phyloP scores from a whole-genome alignment of 2,113 vertebrate genomes.

The Propithecus coquereli region DNA sequence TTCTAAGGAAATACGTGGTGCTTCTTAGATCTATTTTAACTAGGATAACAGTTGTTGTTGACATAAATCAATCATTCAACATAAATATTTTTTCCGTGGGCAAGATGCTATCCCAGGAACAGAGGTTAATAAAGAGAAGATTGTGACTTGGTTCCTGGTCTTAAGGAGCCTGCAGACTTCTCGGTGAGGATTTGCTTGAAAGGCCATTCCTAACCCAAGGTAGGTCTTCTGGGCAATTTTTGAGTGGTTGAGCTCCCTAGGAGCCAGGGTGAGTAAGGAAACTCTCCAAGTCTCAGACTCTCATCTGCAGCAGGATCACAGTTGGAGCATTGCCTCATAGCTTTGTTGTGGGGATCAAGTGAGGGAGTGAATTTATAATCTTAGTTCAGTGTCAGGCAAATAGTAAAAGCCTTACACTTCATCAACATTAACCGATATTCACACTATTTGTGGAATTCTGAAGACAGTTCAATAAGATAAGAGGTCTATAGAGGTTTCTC shows the following conservation, averaged over 20 bases:
- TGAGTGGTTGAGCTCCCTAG: background rate
- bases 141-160: background rate
- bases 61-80: background rate
- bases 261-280: background rate
- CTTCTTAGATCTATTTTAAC: conserved; percentile 10
- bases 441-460: background rate
- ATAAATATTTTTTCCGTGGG: background rate
- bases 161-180: background rate
- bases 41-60: background rate
- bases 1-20: background rate
- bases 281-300: background rate
- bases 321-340: background rate
- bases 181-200: background rate
- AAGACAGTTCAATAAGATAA: background rate
- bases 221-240: background rate
- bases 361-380: background rate
- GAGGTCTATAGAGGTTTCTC: background rate
- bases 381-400: background rate
- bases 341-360: background rate
- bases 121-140: conserved; percentile 16
- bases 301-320: background rate
- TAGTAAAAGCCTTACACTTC: background rate
- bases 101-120: background rate
- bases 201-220: background rate
- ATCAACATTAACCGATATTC: background rate